Conservation (phyloP, 1,140 invertebrate genomes). For the Ridgeia piscesae region DNA sequence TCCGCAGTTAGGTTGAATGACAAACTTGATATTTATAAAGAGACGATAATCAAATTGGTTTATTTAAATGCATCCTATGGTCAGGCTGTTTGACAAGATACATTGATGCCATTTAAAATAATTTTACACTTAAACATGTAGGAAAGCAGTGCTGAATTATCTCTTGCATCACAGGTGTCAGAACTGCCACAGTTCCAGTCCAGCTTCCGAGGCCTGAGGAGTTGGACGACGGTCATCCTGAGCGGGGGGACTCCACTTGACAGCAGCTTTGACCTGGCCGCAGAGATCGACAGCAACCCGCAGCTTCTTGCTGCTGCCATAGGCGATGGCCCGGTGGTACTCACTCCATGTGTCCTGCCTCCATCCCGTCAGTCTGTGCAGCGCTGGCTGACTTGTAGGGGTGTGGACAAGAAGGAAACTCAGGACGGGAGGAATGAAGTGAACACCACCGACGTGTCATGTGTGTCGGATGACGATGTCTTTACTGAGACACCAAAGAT, state of each 20-base stretch:
- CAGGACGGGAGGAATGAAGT: neutral
- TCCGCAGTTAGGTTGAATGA: no score
- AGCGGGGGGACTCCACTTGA: conserved; percentile 20
- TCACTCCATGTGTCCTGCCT: conserved; percentile 45
- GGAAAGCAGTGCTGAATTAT: neutral
- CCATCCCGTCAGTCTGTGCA: conserved; percentile 35
- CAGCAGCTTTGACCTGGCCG: conserved; percentile 33
- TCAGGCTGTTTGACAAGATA: no score
- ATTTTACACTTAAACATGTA: neutral
- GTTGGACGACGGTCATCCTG: conserved; percentile 4
- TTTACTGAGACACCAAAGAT: neutral
- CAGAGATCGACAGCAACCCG: conserved; percentile 40
- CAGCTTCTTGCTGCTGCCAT: conserved; percentile 37
- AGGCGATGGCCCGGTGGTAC: conserved; percentile 39
- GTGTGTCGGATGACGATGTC: neutral
- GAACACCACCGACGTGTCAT: neutral
- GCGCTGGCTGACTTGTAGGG: conserved; percentile 37
- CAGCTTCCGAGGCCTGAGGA: neutral
- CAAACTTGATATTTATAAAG: no score
- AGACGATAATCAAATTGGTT: no score
- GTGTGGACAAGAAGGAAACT: neutral
- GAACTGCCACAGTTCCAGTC: neutral
- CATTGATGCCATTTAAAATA: no score
- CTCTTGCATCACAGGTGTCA: neutral
- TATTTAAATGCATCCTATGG: no score